phyloP scores from a whole-genome alignment of 92 coral and sea anemone species.

The Epizoanthus ramosus region DNA sequence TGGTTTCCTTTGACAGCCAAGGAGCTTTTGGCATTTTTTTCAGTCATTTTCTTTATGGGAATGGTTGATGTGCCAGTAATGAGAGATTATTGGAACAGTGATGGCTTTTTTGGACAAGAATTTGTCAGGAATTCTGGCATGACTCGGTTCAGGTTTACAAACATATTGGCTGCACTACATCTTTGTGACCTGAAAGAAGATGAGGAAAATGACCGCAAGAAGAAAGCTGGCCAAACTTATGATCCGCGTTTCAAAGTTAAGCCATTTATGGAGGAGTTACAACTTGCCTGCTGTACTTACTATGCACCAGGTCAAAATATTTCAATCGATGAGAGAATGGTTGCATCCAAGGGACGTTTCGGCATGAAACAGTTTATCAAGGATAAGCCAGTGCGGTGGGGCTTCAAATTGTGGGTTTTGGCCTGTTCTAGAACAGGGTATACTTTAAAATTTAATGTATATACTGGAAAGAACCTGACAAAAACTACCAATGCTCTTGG shows the following conservation, averaged over 20 bases:
- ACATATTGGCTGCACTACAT: conserved; percentile 47
- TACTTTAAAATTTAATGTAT: conserved; percentile 51
- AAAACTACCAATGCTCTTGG: conserved; percentile 45
- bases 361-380: background rate
- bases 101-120: conserved; percentile 46
- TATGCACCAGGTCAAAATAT: conserved; percentile 22
- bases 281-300: conserved; percentile 15
- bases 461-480: conserved; percentile 45
- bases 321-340: conserved; percentile 17
- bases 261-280: conserved; percentile 26
- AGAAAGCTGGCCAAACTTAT: conserved; percentile 38
- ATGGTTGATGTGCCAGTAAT: conserved; percentile 54
- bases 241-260: conserved; percentile 50
- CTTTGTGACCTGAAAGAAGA: conserved; percentile 52
- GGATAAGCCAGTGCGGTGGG: conserved; percentile 15
- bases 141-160: conserved; percentile 42
- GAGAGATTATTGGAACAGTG: conserved; percentile 50
- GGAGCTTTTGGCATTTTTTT: conserved; percentile 48
- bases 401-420: conserved; percentile 42
- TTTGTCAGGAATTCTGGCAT: conserved; percentile 46
- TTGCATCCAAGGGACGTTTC: conserved; percentile 22
- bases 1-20: conserved; percentile 48
- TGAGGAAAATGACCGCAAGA: conserved; percentile 47
- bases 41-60: conserved; percentile 47
- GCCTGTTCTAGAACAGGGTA: conserved; percentile 41